These are phyloP conservation scores for Orthonyx spaldingii DNA, from an alignment of 2,113 vertebrate genomes.

Conservation along the genomic window DNA sequence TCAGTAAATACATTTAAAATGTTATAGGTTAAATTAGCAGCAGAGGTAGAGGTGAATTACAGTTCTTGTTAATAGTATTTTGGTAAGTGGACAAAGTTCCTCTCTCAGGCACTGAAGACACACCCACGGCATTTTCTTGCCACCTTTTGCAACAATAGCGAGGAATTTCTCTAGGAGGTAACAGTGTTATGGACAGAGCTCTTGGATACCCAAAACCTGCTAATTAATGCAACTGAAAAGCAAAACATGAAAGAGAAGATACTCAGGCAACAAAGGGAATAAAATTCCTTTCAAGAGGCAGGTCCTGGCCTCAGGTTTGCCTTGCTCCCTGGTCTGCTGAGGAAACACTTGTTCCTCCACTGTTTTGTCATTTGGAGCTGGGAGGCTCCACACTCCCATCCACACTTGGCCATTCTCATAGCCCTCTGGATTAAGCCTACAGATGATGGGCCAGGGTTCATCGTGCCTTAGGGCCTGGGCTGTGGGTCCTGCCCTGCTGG, in stretches of 20 bases:
- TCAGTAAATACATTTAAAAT: not conserved
- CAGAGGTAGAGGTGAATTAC: not conserved
- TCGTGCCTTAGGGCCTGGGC: not conserved
- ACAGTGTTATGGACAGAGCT: not conserved
- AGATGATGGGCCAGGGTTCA: not conserved
- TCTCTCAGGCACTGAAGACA: not conserved
- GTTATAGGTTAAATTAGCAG: not conserved
- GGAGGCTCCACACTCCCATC: not conserved
- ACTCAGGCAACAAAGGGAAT: not conserved
- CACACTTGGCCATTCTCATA: not conserved
- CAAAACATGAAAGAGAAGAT: not conserved
- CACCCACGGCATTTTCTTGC: not conserved
- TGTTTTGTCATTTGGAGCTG: not conserved
- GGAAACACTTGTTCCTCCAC: not conserved
- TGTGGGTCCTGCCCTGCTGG: not conserved
- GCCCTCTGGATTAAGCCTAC: not conserved
- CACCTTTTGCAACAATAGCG: not conserved
- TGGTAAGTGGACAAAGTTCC: not conserved
- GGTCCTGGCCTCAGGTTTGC: not conserved
- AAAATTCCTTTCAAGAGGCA: not conserved
- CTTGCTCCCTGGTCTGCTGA: not conserved
- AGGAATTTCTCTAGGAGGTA: not conserved
- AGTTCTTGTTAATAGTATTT: not conserved
- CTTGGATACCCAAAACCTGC: not conserved
- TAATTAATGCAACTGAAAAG: not conserved